phyloP scores from a whole-genome alignment of 2,888 invertebrate species.

The Ctena decussata region DNA sequence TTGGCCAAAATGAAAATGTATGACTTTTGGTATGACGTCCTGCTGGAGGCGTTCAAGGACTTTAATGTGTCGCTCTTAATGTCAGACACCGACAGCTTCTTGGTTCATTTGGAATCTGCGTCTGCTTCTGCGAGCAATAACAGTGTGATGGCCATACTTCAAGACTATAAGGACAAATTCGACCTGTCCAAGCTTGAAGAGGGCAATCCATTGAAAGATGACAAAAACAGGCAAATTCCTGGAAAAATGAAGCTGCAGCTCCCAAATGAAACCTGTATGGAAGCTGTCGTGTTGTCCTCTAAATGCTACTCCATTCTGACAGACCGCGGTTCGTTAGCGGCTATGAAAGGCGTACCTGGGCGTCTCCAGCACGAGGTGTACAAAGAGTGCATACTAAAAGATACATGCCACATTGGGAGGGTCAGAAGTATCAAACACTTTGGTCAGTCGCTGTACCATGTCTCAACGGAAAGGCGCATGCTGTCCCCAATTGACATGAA shows the following conservation, averaged over 20 bases:
- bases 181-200: slow-evolving; percentile 13
- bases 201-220: slow-evolving; percentile 13
- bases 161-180: slow-evolving; percentile 6
- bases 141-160: not conserved
- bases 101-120: not conserved
- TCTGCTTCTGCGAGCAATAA: not conserved
- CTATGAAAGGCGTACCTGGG: slow-evolving; percentile 4
- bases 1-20: slow-evolving; percentile 11
- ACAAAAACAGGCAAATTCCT: not conserved
- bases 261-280: not conserved
- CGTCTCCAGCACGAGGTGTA: slow-evolving; percentile 2
- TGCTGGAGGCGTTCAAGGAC: not conserved
- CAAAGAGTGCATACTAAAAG: not conserved
- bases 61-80: not conserved
- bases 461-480: not conserved
- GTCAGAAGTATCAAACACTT: not conserved
- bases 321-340: not conserved
- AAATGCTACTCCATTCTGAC: slow-evolving; percentile 22
- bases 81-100: slow-evolving; percentile 22
- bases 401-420: not conserved
- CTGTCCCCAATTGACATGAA: slow-evolving; percentile 10
- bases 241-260: slow-evolving; percentile 10
- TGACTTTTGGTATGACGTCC: slow-evolving; percentile 5
- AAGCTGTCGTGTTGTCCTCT: slow-evolving; percentile 8
- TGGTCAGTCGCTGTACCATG: slow-evolving; percentile 3